Base-by-base conservation (phyloP, 2,113 vertebrate species). In the Tauraco erythrolophus region DNA sequence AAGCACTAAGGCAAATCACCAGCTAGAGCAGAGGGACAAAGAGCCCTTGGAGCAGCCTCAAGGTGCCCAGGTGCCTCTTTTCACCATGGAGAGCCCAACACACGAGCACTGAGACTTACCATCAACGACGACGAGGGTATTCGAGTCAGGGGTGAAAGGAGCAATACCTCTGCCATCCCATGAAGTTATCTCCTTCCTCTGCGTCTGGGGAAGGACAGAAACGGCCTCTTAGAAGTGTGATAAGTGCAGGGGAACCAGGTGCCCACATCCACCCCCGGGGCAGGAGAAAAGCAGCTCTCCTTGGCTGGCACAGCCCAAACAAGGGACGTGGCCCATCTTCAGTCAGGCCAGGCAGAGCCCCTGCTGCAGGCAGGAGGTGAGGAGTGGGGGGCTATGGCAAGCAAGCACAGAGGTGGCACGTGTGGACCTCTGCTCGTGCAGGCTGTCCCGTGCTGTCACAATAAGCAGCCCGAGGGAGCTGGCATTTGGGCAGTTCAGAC, bases 101-200 rank as follows among this genome's bases (percentile, higher is more conserved):
- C 0, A 5, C 1, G 14, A 60, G 72, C 10, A 18, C 9, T 6
- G 22, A 17, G 43, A 64, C 89, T 37, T 77, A 98, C 98, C 98
- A 3, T 98, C 97, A 1, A 98, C 65, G 0, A 98, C 85, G 0
- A 98, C 98, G 0, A 98, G 88, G 41, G 97, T 97, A 64, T 98
- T 98, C 6, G 95, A 97, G 45, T 98, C 97, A 0, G 97, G 98
- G 84, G 94, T 96, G 96, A 98, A 98, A 5, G 98, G 98, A 5
- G 98, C 98, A 5, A 98, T 97, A 8, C 98, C 98, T 92, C 92
- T 97, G 18, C 94, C 98, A 19, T 97, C 94, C 15, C 97, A 97
- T 1, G 97, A 64, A 0, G 27, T 5, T n/a, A 88, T 69, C 72
- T 88, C 92, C 8, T 75, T 95, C 70, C 46, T 71, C 37, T 98